Conservation (phyloP, 1,140 invertebrate species). For the Zaprionus camerounensis region DNA sequence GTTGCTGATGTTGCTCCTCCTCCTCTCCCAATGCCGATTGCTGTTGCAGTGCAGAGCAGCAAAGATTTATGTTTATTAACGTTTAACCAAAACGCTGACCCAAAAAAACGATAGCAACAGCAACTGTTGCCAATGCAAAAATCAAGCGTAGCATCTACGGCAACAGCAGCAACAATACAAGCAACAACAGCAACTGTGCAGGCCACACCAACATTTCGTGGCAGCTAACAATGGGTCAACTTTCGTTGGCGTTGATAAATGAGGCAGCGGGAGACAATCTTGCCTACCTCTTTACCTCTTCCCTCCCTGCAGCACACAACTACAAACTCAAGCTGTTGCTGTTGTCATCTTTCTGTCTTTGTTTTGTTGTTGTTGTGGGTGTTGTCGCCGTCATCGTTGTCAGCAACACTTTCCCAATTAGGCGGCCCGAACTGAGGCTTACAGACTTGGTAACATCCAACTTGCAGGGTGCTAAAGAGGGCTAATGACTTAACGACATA, state of each 20-base stretch:
- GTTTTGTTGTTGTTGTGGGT: constrained; percentile 27
- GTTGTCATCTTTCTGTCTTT: constrained; percentile 56
- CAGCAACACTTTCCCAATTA: constrained; percentile 76
- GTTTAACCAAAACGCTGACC: constrained; percentile 76
- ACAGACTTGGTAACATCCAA: constrained; percentile 19
- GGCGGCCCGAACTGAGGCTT: constrained; percentile 38
- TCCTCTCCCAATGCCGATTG: background rate
- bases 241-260: constrained; percentile 78
- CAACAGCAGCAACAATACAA: background rate
- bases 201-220: constrained; percentile 27
- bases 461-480: constrained; percentile 41
- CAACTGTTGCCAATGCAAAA: constrained; percentile 48
- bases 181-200: constrained; percentile 21
- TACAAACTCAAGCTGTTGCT: constrained; percentile 5
- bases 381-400: constrained; percentile 36
- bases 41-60: constrained; percentile 59
- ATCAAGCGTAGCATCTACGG: constrained; percentile 58
- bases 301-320: background rate
- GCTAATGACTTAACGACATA: constrained; percentile 67
- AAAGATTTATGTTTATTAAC: constrained; percentile 81
- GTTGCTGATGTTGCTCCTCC: background rate
- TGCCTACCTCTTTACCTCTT: background rate
- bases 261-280: constrained; percentile 29
- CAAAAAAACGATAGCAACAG: constrained; percentile 50
- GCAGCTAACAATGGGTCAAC: constrained; percentile 71